These are phyloP conservation scores for Apantesis nais DNA, from an alignment of 2,888 invertebrate genomes.

Conservation along the genomic window DNA sequence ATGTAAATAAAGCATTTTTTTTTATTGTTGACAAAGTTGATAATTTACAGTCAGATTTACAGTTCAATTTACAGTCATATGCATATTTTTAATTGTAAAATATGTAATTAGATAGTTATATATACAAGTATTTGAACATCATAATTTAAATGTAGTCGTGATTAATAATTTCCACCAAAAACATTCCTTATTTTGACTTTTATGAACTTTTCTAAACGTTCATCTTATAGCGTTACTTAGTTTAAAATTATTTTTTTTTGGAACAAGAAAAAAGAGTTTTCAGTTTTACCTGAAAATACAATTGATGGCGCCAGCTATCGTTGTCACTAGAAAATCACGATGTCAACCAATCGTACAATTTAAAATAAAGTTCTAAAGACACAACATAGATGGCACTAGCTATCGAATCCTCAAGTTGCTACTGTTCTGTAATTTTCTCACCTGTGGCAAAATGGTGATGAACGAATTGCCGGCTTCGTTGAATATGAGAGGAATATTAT, in stretches of 20 bases:
- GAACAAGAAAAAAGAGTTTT: not conserved
- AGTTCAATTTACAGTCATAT: no score
- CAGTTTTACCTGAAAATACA: not conserved
- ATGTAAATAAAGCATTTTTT: no score
- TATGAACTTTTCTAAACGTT: no score
- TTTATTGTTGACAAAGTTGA: no score
- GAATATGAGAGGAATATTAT: conserved; percentile 90
- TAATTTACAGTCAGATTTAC: no score
- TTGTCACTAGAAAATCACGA: not conserved
- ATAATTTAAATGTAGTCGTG: no score
- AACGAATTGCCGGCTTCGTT: conserved; percentile 89
- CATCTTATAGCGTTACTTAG: no score
- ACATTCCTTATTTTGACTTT: no score
- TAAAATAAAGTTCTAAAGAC: not conserved
- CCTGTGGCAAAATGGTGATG: conserved; percentile 90
- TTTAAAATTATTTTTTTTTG: no score
- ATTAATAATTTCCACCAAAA: no score
- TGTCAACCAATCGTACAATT: not conserved
- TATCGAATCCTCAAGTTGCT: not conserved
- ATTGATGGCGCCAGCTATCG: not conserved
- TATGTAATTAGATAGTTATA: not conserved
- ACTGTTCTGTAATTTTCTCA: conserved; percentile 49
- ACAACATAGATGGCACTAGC: not conserved
- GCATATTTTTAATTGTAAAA: not conserved
- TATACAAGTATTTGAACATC: not conserved